Evolutionary conservation across 2,888 invertebrate species (phyloP).

Genomic region (Andrena haemorrhoa): DNA sequence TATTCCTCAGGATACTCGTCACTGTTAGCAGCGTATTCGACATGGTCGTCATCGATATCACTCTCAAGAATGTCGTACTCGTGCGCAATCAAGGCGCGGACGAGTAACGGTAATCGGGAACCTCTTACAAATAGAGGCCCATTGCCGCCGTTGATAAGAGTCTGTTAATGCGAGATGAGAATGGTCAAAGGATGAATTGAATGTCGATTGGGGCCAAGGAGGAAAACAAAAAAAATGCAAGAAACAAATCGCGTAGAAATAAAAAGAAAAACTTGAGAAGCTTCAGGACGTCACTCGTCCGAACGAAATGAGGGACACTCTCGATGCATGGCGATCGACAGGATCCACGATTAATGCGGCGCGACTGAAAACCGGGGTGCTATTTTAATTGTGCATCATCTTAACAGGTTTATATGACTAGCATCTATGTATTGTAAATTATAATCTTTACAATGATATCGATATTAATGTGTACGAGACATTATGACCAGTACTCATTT

Average conservation of each 20-base stretch:
- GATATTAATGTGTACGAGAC: constrained; percentile 79
- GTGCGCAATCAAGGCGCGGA: constrained; percentile 49
- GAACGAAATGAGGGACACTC: constrained; percentile 42
- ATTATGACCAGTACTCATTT: constrained; percentile 82
- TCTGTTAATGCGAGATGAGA: constrained; percentile 66
- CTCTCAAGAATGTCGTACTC: constrained; percentile 62
- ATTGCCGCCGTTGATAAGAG: constrained; percentile 51
- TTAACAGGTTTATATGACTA: constrained; percentile 81
- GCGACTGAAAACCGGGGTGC: constrained; percentile 82
- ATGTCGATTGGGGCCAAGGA: constrained; percentile 74
- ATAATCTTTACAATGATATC: constrained; percentile 83
- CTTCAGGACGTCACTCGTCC: constrained; percentile 58
- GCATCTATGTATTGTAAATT: constrained; percentile 84
- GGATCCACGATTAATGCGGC: constrained; percentile 71
- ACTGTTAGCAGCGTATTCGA: constrained; percentile 71
- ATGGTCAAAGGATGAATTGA: constrained; percentile 65
- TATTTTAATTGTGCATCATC: constrained; percentile 83
- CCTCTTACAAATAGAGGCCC: constrained; percentile 33
- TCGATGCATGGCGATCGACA: constrained; percentile 58
- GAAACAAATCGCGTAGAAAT: constrained; percentile 55
- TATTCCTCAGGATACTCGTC: constrained; percentile 68
- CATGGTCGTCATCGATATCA: constrained; percentile 66
- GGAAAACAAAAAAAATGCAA: constrained; percentile 50
- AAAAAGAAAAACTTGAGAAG: constrained; percentile 52
- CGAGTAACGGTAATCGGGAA: constrained; percentile 55